Evolutionary conservation across 2,113 vertebrate genomes (phyloP).

Genomic region (Jacana jacana): DNA sequence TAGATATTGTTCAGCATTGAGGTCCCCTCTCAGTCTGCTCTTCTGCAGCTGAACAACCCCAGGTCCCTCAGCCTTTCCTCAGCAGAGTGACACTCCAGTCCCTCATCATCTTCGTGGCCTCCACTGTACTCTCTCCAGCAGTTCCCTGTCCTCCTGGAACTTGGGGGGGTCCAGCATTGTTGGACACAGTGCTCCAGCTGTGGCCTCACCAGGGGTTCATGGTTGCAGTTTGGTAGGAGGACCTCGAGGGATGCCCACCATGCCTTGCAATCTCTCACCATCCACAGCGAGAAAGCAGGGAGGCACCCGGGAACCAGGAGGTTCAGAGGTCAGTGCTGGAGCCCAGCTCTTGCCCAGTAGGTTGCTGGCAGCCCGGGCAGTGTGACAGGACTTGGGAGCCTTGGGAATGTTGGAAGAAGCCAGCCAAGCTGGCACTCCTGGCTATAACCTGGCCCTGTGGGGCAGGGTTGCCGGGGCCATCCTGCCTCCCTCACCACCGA

Average conservation of each 20-base stretch:
- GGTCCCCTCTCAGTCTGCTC: too few species aligned
- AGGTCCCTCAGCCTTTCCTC: too few species aligned
- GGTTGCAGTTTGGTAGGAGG: neutral
- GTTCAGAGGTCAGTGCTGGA: conserved; percentile 59
- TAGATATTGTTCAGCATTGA: too few species aligned
- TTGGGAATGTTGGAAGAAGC: neutral
- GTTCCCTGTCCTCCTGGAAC: too few species aligned
- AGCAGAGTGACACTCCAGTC: too few species aligned
- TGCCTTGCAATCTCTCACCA: neutral
- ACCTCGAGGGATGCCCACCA: accelerated
- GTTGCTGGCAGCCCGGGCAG: neutral
- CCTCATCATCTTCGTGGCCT: too few species aligned
- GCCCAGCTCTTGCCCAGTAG: accelerated
- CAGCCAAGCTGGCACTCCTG: neutral
- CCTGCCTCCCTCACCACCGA: accelerated
- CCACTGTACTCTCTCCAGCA: too few species aligned
- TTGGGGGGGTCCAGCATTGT: too few species aligned
- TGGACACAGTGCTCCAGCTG: too few species aligned
- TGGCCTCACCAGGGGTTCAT: too few species aligned
- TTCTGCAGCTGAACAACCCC: too few species aligned
- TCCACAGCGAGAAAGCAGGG: conserved; percentile 29
- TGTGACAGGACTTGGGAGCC: neutral
- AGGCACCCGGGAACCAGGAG: conserved; percentile 47
- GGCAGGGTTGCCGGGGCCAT: neutral
- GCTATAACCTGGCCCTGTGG: accelerated